Evolutionary conservation across 92 coral and sea anemone species (phyloP).

Genomic region (Epizoanthus illoricatus): DNA sequence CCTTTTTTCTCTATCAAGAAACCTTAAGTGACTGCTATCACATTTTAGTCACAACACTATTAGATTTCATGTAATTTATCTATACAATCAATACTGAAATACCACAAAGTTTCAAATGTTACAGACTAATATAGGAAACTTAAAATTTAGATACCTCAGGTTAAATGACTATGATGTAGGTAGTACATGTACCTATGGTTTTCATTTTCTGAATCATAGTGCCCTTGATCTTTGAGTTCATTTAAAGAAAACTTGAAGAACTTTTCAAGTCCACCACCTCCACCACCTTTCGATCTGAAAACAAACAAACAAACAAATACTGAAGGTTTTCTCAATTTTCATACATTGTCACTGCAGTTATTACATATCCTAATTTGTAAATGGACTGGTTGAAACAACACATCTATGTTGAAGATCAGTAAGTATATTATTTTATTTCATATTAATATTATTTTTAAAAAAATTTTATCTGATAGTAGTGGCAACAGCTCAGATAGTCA

Average conservation of each 20-base stretch:
- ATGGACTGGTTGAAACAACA: no score
- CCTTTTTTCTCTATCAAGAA: not conserved
- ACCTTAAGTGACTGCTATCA: not conserved
- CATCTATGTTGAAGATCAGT: no score
- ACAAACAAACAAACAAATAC: constrained; percentile 19
- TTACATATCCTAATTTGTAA: not conserved
- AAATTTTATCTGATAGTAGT: no score
- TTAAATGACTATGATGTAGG: not conserved
- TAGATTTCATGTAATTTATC: constrained; percentile 3
- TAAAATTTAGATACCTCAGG: not conserved
- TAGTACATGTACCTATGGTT: constrained; percentile 52
- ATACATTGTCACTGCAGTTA: not conserved
- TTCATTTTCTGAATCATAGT: constrained; percentile 55
- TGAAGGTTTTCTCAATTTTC: not conserved
- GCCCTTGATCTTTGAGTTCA: constrained; percentile 53
- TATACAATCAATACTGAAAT: not conserved
- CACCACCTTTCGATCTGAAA: constrained; percentile 60
- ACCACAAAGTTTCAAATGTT: not conserved
- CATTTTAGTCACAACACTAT: not conserved
- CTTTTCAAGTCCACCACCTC: constrained; percentile 55
- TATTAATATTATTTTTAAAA: no score
- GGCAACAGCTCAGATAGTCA: no score
- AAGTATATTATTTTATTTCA: no score
- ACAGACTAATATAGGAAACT: not conserved
- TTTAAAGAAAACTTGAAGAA: constrained; percentile 54